Evolutionary conservation across 2,113 vertebrate genomes (phyloP), one percentile per base, ranked within the genome.

Genomic region (Chaenogobius annularis): DNA sequence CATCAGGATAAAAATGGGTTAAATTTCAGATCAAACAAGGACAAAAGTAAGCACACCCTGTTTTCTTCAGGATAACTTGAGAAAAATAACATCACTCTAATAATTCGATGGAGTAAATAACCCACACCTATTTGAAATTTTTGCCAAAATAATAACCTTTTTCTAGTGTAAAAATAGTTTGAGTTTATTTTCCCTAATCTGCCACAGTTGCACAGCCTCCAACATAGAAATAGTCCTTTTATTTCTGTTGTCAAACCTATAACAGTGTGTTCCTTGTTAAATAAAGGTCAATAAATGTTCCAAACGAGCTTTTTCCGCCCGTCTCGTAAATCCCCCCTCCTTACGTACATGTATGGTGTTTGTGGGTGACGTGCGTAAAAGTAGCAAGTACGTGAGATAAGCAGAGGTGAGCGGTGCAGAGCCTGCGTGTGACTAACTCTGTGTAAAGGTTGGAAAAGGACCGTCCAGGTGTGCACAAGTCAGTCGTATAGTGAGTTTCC

Each of bases 401-500:
- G 59, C 4, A 5, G 72, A 80, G 20, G 12, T 59, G 48, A 68
- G 37, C 26, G 68, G 73, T 67, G 44, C 47, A 67, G 56, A 59
- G 44, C 66, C 66, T 67, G 7, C 47, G 7, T 26, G 61, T 81
- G 77, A 77, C 59, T 87, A 75, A 79, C 6, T 58, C 69, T 77
- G 26, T 12, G 9, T 2, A 70, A 74, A 47, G 44, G 13, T 65
- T 10, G 61, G 56, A 73, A 62, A 59, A 77, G 73, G 74, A 66
- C 22, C 58, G 43, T 50, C 72, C 79, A 85, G 72, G 83, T 67
- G 72, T 22, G 58, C 44, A 74, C 50, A 84, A 76, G 79, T 83
- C 76, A 76, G 79, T 83, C 76, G 70, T 56, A 61, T 1, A 59
- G 66, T 68, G 68, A 74, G 62, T 52, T 70, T 23, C 40, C 22